phyloP scores from a whole-genome alignment of 2,113 vertebrate genomes.

The Anthoscopus minutus region DNA sequence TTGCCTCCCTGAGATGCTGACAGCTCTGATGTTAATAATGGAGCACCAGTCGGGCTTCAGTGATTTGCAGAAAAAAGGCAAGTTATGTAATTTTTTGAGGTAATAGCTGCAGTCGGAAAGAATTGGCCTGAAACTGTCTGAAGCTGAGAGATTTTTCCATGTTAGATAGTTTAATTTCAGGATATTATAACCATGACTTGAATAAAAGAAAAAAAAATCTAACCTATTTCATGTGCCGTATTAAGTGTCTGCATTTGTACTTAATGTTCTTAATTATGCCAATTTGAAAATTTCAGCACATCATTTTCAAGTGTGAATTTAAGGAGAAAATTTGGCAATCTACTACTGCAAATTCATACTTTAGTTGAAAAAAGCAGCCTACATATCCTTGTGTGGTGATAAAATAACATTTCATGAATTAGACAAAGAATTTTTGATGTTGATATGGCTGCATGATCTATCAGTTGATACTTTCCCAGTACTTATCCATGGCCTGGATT shows the following conservation, averaged over 20 bases:
- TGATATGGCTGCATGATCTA: not conserved
- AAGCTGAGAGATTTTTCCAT: conserved; percentile 18
- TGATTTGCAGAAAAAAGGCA: conserved; percentile 38
- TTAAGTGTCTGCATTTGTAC: conserved; percentile 1
- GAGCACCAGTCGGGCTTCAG: conserved; percentile 22
- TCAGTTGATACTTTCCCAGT: not conserved
- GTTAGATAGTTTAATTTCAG: conserved; percentile 60
- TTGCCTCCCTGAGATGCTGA: conserved; percentile 35
- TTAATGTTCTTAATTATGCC: conserved; percentile 20
- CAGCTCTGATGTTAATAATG: conserved; percentile 63
- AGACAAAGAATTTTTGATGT: not conserved
- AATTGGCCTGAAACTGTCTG: conserved; percentile 64
- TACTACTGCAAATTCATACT: not conserved
- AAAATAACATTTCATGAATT: not conserved
- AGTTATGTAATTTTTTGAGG: conserved; percentile 55
- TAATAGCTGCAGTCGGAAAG: conserved; percentile 51
- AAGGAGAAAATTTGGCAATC: conserved; percentile 17
- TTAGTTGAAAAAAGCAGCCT: not conserved
- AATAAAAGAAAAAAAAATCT: not conserved
- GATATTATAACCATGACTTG: conserved; percentile 22
- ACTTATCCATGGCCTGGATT: not conserved
- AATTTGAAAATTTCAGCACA: conserved; percentile 35
- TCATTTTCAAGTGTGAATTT: conserved; percentile 41
- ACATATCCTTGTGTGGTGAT: not conserved
- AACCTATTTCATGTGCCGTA: not conserved